These are phyloP conservation scores for Drosophila jambulina DNA, from an alignment of 1,140 invertebrate species.

Conservation along the genomic window DNA sequence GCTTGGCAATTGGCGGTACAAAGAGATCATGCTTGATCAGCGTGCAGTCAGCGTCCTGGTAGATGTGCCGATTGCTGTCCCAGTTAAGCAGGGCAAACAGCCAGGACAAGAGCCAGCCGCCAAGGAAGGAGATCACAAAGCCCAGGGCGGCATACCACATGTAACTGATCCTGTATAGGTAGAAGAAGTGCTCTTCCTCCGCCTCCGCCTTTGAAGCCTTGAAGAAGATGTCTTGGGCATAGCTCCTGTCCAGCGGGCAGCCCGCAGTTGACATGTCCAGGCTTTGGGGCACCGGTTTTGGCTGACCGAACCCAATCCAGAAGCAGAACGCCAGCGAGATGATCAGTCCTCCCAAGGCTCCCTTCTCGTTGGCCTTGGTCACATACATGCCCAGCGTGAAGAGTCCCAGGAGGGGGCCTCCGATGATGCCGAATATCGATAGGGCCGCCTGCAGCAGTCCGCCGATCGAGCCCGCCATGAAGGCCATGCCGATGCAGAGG, in stretches of 20 bases:
- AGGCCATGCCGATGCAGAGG: constrained; percentile 90
- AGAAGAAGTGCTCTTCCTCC: constrained; percentile 62
- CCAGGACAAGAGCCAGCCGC: constrained; percentile 88
- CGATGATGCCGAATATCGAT: constrained; percentile 92
- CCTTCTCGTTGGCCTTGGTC: constrained; percentile 88
- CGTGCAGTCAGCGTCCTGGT: constrained; percentile 57
- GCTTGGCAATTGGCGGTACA: constrained; percentile 87
- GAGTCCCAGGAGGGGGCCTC: constrained; percentile 92
- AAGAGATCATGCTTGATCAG: constrained; percentile 88
- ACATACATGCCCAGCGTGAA: constrained; percentile 92
- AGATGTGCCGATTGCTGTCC: constrained; percentile 73
- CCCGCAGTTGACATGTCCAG: constrained; percentile 87
- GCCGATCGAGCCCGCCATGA: constrained; percentile 89
- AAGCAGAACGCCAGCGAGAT: constrained; percentile 89
- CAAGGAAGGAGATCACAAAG: constrained; percentile 88
- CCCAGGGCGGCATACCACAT: constrained; percentile 93
- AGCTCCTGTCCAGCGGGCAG: constrained; percentile 84
- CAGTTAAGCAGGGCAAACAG: constrained; percentile 67
- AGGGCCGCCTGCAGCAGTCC: constrained; percentile 91
- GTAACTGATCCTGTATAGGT: constrained; percentile 89
- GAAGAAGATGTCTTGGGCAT: constrained; percentile 27
- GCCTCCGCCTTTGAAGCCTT: not conserved
- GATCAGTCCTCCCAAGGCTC: constrained; percentile 89
- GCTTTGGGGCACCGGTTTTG: constrained; percentile 87
- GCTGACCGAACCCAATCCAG: constrained; percentile 94